phyloP scores from a whole-genome alignment of 2,888 invertebrate species.

The Pantelozetes paolii region DNA sequence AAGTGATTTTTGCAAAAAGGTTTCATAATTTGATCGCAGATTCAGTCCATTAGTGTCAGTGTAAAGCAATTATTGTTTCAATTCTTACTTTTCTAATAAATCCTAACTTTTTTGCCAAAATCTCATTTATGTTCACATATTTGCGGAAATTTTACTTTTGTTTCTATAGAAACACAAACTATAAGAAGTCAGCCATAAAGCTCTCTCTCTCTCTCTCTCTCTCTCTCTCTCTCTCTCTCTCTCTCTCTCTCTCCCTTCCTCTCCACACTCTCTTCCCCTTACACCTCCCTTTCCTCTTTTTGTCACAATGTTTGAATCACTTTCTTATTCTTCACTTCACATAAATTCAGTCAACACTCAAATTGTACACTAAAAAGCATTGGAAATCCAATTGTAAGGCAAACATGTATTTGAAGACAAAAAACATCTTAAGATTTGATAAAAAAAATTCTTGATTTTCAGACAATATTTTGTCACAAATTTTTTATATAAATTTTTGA shows the following conservation, averaged over 20 bases:
- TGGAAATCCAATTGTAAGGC: not conserved
- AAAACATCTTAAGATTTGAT: too few species aligned
- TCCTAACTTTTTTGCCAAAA: not conserved
- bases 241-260: conserved; percentile 27
- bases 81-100: too few species aligned
- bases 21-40: too few species aligned
- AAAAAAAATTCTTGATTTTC: too few species aligned
- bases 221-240: not conserved
- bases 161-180: not conserved
- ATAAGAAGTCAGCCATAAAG: conserved; percentile 1
- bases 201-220: conserved; percentile 29
- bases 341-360: not conserved
- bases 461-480: too few species aligned
- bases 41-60: too few species aligned
- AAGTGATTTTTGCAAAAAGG: too few species aligned
- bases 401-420: conserved; percentile 4
- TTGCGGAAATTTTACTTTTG: conserved; percentile 9
- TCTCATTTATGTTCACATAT: conserved; percentile 4
- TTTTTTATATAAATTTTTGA: too few species aligned
- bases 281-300: too few species aligned
- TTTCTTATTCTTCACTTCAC: not conserved
- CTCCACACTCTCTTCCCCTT: not conserved
- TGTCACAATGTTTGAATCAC: too few species aligned
- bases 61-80: too few species aligned
- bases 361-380: not conserved